Evolutionary conservation across 2,797 vertebrate genomes (phyloP), one percentile per base, ranked within the genome.

Genomic region (Paratrypauchen microcephalus): DNA sequence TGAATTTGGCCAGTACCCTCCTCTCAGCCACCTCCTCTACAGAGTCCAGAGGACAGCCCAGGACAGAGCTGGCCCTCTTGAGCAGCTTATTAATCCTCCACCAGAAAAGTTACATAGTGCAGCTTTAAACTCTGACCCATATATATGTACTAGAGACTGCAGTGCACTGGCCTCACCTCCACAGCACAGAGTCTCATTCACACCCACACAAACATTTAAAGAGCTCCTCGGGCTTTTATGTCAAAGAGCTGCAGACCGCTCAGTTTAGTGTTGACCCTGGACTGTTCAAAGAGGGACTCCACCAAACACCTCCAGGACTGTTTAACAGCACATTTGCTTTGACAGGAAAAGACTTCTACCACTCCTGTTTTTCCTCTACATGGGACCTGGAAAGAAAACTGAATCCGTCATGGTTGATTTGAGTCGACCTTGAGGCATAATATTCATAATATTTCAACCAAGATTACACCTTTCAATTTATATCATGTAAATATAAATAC

Each of bases 331-430:
- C 21, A 11, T 8, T 45, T 52, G 67, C 55, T 61, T 65, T 16
- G 5, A 45, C 66, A 61, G 58, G 74, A 75, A 81, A 69, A 82
- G 39, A 57, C 50, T 19, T 69, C 85, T 88, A 85, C 83, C 72
- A 74, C 65, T 39, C 55, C 47, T 79, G 68, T 85, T 87, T 87
- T 80, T 79, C 67, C 69, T 79, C 87, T 9, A 32, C 79, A 82
- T 69, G 83, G 81, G 77, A 80, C 65, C 67, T 57, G 45, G 68
- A 89, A 89, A 85, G 77, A 88, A 79, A 75, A 32, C 30, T 36
- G 8, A 7, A 48, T 11, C 57, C 57, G 36, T 57, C 0, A 6
- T 26, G 30, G 32, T 3, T 50, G 50, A 2, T 3, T 11, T 8
- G 66, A 78, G 0, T 0, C 64, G 32, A 57, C 73, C 66, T 21